Conservation (phyloP, 2,797 vertebrate genomes). For the Hemitrygon akajei region DNA sequence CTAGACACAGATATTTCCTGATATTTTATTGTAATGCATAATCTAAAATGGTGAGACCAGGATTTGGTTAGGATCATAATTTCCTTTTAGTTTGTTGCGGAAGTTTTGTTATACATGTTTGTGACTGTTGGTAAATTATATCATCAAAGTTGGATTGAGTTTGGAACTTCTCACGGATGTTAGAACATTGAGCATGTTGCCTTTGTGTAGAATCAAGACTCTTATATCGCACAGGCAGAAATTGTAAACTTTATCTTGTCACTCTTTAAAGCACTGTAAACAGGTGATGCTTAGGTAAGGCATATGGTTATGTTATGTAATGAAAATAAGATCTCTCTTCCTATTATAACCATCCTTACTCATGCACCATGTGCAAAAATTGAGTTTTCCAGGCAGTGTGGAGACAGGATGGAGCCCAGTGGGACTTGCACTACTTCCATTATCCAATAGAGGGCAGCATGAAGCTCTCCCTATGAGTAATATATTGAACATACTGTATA, state of each 20-base stretch:
- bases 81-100: background rate
- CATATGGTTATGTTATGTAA: background rate
- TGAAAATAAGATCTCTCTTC: background rate
- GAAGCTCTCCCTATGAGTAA: background rate
- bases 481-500: background rate
- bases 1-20: background rate
- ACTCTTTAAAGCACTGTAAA: background rate
- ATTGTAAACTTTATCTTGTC: background rate
- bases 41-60: background rate
- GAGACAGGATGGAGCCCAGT: background rate
- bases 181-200: background rate
- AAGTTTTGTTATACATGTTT: background rate
- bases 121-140: background rate
- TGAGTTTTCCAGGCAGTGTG: background rate
- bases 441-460: slow-evolving; percentile 17
- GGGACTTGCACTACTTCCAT: background rate
- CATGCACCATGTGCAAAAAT: background rate
- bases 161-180: background rate
- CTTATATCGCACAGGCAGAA: background rate
- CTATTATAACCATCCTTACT: background rate
- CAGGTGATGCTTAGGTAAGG: background rate
- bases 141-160: background rate
- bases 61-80: background rate
- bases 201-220: background rate
- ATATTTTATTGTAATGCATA: background rate